Evolutionary conservation across 2,888 invertebrate species (phyloP).

Genomic region (Caenorhabditis imperialis): DNA sequence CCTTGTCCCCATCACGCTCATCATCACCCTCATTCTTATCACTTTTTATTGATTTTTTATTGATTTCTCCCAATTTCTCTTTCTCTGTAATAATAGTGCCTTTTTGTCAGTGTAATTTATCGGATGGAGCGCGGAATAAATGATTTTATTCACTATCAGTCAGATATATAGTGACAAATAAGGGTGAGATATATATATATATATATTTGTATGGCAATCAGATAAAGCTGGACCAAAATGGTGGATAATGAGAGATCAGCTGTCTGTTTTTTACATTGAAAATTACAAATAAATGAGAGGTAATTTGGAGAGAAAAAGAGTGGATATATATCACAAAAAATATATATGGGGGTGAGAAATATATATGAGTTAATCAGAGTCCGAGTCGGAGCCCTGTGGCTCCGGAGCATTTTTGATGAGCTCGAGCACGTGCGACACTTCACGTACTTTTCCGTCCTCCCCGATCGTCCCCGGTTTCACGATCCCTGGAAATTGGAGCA

Average conservation of each 20-base stretch:
- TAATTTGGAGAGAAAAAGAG: background rate
- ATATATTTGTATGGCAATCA: background rate
- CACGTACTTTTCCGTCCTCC: slow-evolving; percentile 90
- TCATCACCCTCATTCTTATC: slow-evolving; percentile 32
- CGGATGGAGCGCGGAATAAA: no score
- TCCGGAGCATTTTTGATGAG: slow-evolving; percentile 80
- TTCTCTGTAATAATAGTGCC: no score
- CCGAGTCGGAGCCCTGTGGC: slow-evolving; percentile 6
- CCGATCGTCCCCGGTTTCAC: slow-evolving; percentile 83
- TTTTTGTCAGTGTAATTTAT: background rate
- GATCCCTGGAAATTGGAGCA: slow-evolving; percentile 34
- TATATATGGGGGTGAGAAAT: no score
- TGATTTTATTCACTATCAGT: no score
- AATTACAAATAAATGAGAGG: background rate
- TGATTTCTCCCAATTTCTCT: background rate
- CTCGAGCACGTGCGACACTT: slow-evolving; percentile 90
- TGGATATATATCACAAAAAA: background rate
- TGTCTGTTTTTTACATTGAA: background rate
- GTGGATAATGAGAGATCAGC: background rate
- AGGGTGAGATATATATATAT: background rate
- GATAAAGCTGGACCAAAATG: background rate
- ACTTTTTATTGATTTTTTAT: slow-evolving; percentile 3
- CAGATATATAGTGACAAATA: no score
- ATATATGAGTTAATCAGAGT: slow-evolving; percentile 27
- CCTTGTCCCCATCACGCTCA: slow-evolving; percentile 13